These are phyloP conservation scores for Lysandra bellargus DNA, from an alignment of 2,888 invertebrate genomes.

Conservation along the genomic window DNA sequence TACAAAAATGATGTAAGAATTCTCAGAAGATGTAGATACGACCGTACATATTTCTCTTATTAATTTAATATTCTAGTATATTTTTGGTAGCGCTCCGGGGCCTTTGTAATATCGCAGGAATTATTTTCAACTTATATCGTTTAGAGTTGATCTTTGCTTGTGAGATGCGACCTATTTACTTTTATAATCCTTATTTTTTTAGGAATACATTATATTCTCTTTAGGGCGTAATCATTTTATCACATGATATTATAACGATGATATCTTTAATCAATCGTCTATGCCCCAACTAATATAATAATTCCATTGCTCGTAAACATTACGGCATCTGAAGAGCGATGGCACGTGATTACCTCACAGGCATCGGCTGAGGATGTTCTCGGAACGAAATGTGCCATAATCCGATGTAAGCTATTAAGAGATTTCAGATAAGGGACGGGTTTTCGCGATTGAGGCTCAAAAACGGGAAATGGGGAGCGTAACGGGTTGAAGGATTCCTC, in stretches of 20 bases:
- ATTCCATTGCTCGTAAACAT: constrained; percentile 22
- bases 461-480: not conserved
- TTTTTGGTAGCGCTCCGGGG: not conserved
- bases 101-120: not conserved
- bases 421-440: constrained; percentile 27
- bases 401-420: constrained; percentile 25
- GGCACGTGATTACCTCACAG: constrained; percentile 25
- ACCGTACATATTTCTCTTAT: not conserved
- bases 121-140: not conserved
- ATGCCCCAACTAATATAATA: not conserved
- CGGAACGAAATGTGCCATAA: constrained; percentile 30
- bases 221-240: no score
- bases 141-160: not conserved
- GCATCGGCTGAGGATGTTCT: constrained; percentile 22
- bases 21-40: constrained; percentile 7
- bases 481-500: constrained; percentile 7
- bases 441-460: constrained; percentile 15
- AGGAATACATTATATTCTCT: not conserved
- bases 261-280: constrained; percentile 11
- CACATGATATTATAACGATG: not conserved
- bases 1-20: constrained; percentile 18
- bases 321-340: constrained; percentile 12
- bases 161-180: not conserved
- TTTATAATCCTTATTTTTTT: not conserved
- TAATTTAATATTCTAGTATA: constrained; percentile 10